A percentile compares a stretch with the other conserved stretches of the same genome.
Conservation (phyloP, 2,888 invertebrate species). For the Zygogramma bicolorata region DNA sequence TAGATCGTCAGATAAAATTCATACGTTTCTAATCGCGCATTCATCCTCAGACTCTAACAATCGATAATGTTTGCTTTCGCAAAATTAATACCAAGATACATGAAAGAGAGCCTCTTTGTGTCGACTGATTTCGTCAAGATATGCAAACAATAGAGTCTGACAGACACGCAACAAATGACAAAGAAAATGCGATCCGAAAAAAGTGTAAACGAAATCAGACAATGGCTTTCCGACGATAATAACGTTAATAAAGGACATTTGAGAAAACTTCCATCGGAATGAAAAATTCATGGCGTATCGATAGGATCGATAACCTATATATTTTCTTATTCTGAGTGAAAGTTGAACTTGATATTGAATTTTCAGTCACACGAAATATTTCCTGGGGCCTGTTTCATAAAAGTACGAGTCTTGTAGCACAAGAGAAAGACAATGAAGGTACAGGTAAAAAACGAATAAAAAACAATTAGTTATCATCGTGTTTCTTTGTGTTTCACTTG, state of each 20-base stretch:
- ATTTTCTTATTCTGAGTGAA: not conserved
- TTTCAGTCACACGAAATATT: not conserved
- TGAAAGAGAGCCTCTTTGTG: no score
- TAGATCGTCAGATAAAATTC: no score
- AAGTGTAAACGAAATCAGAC: not conserved
- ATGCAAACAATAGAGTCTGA: not conserved
- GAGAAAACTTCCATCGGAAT: not conserved
- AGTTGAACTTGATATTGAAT: slow-evolving; percentile 3
- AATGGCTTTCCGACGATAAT: not conserved
- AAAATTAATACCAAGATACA: no score
- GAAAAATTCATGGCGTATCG: not conserved
- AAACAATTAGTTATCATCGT: no score
- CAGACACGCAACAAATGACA: not conserved
- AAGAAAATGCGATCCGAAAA: not conserved
- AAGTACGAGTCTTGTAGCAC: no score
- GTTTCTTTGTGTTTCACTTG: no score
- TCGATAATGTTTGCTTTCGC: no score
- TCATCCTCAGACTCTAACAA: no score
- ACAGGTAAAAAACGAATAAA: no score
- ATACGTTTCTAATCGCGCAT: no score
- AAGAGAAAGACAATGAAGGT: no score
- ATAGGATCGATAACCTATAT: not conserved
- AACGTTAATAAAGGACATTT: not conserved
- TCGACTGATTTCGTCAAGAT: not conserved
- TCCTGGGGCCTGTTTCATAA: no score